Evolutionary conservation across 2,797 vertebrate species (phyloP).

Genomic region (Phaenicophaeus curvirostris): DNA sequence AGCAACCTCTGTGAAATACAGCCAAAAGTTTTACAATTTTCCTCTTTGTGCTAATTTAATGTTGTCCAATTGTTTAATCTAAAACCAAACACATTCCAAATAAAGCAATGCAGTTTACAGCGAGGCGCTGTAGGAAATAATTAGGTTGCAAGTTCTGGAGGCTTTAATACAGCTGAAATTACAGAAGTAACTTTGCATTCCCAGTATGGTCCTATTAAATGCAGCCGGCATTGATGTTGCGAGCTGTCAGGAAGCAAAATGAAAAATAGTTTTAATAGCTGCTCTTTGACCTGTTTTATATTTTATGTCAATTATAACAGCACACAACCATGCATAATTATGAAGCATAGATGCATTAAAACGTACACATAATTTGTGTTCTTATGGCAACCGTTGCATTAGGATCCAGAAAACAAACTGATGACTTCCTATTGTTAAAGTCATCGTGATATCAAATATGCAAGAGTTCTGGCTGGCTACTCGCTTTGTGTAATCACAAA

Average conservation of each 20-base stretch:
- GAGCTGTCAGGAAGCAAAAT: slow-evolving; percentile 98
- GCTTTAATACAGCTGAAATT: slow-evolving; percentile 73
- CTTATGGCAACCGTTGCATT: slow-evolving; percentile 80
- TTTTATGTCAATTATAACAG: slow-evolving; percentile 99
- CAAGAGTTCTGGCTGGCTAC: slow-evolving; percentile 52
- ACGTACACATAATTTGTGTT: slow-evolving; percentile 98
- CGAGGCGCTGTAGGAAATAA: slow-evolving; percentile 73
- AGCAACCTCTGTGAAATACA: slow-evolving; percentile 22
- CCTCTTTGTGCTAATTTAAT: slow-evolving; percentile 31
- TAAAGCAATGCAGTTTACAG: slow-evolving; percentile 69
- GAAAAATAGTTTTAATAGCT: slow-evolving; percentile 99
- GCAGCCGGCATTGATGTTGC: slow-evolving; percentile 86
- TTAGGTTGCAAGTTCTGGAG: slow-evolving; percentile 77
- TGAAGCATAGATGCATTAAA: slow-evolving; percentile 94
- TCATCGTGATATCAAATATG: background rate
- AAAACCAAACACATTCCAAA: slow-evolving; percentile 53
- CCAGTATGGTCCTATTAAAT: slow-evolving; percentile 85
- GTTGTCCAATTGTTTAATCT: slow-evolving; percentile 55
- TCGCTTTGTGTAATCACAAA: slow-evolving; percentile 9
- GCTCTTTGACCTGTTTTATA: slow-evolving; percentile 97
- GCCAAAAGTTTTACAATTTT: slow-evolving; percentile 58
- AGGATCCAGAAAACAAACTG: slow-evolving; percentile 78
- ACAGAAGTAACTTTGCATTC: slow-evolving; percentile 77
- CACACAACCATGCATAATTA: slow-evolving; percentile 99
- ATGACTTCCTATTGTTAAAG: slow-evolving; percentile 69